A percentile compares a stretch with the other conserved stretches of the same genome.
phyloP scores from a whole-genome alignment of 2,113 vertebrate genomes.

The Butorides virescens region DNA sequence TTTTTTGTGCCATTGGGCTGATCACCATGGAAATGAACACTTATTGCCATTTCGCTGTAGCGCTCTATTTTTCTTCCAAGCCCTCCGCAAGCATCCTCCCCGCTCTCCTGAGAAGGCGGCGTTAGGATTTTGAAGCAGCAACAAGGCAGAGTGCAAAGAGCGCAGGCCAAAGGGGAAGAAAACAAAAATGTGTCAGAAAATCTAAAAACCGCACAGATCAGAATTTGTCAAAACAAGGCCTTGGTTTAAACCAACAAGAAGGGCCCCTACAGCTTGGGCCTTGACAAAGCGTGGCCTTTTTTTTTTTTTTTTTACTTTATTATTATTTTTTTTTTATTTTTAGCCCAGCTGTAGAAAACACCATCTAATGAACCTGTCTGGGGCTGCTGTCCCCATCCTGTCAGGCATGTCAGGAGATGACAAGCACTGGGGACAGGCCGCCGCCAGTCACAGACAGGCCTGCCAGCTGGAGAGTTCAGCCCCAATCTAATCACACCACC shows the following conservation, averaged over 20 bases:
- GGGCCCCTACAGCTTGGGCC: conserved; percentile 79
- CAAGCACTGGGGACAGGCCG: conserved; percentile 94
- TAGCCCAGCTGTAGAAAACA: conserved; percentile 98
- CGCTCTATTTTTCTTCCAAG: conserved; percentile 38
- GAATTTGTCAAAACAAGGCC: conserved; percentile 95
- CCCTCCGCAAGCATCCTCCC: conserved; percentile 25
- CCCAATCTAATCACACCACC: conserved; percentile 99
- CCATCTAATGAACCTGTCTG: conserved; percentile 99
- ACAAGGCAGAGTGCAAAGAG: conserved; percentile 78
- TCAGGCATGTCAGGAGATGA: conserved; percentile 99
- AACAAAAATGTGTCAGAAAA: conserved; percentile 82
- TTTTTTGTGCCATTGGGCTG: conserved; percentile 54
- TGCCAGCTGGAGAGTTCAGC: conserved; percentile 99
- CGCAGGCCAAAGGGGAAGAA: conserved; percentile 85
- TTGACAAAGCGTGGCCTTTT: conserved; percentile 84
- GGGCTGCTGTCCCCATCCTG: conserved; percentile 98
- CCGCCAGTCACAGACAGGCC: conserved; percentile 98
- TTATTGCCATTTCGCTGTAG: conserved; percentile 43
- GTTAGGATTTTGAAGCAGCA: conserved; percentile 78
- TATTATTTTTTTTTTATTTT: conserved; percentile 53
- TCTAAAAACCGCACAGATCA: conserved; percentile 85
- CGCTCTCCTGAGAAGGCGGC: conserved; percentile 62
- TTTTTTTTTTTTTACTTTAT: conserved; percentile 59
- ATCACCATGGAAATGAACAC: conserved; percentile 68
- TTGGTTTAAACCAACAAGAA: conserved; percentile 88